Conservation (phyloP, 2,113 vertebrate species). For the Apteryx mantelli region DNA sequence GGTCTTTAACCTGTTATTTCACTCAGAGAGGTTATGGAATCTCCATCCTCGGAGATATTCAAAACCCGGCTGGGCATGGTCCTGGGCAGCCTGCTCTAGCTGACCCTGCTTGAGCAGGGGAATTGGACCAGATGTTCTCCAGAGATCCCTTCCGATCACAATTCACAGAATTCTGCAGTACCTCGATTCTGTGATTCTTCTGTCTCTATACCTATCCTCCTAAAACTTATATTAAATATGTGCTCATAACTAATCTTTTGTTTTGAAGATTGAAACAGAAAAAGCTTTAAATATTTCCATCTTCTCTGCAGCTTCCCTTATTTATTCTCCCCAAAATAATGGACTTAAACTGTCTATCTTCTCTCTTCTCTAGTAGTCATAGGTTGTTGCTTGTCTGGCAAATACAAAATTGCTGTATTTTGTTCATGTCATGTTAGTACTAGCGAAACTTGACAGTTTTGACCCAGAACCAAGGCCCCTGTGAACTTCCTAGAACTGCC, state of each 20-base stretch:
- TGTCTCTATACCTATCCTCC: background rate
- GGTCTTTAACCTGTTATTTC: background rate
- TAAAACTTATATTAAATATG: background rate
- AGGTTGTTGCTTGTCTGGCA: background rate
- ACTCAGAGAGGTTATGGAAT: background rate
- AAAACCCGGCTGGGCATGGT: too few relatives aligned
- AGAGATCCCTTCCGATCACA: background rate
- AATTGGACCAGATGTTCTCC: background rate
- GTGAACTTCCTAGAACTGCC: background rate
- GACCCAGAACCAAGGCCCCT: background rate
- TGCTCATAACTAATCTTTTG: background rate
- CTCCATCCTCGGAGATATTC: background rate
- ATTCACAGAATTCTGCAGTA: background rate
- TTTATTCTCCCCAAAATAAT: background rate
- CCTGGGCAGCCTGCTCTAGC: background rate
- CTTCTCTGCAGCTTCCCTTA: background rate
- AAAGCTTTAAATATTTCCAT: background rate
- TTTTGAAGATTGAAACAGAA: background rate
- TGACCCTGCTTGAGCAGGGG: background rate
- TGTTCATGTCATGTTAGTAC: constrained; percentile 24
- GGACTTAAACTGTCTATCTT: background rate
- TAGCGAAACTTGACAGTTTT: constrained; percentile 6
- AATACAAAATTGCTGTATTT: constrained; percentile 36
- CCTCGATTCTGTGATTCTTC: background rate
- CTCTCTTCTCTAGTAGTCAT: background rate